Evolutionary conservation across 2,113 vertebrate genomes (phyloP).

Genomic region (Prochilodus magdalenae): DNA sequence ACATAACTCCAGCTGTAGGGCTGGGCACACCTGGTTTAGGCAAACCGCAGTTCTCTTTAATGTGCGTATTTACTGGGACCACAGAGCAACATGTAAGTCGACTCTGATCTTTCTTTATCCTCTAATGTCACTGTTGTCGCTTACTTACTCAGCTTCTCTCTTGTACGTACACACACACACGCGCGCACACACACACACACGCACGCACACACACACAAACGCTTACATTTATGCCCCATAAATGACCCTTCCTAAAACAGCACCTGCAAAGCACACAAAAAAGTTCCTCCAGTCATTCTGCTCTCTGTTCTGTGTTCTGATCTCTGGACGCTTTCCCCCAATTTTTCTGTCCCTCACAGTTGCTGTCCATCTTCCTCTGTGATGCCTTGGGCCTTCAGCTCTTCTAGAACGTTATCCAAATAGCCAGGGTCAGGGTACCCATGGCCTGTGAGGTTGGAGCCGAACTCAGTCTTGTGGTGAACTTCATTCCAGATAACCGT

Average conservation of each 20-base stretch:
- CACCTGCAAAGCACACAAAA: neutral
- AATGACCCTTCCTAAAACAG: neutral
- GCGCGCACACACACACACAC: too few relatives aligned
- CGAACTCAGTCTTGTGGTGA: conserved; percentile 95
- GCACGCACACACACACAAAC: too few relatives aligned
- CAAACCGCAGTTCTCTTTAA: neutral
- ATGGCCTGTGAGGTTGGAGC: conserved; percentile 93
- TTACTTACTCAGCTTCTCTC: neutral
- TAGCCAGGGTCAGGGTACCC: conserved; percentile 89
- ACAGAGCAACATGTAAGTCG: neutral
- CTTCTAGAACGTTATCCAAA: conserved; percentile 82
- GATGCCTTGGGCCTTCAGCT: conserved; percentile 93
- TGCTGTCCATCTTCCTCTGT: conserved; percentile 78
- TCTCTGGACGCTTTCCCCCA: conserved; percentile 2
- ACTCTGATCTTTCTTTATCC: neutral
- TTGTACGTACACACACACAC: neutral
- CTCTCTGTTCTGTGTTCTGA: neutral
- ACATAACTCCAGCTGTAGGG: neutral
- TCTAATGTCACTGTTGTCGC: neutral
- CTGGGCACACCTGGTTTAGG: neutral
- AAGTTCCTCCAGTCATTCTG: neutral
- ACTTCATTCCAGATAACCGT: conserved; percentile 97
- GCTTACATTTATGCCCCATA: neutral
- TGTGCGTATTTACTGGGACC: neutral
- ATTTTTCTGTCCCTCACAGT: conserved; percentile 33